Evolutionary conservation across 1,140 invertebrate genomes (phyloP).

Genomic region (Palaemon carinicauda): DNA sequence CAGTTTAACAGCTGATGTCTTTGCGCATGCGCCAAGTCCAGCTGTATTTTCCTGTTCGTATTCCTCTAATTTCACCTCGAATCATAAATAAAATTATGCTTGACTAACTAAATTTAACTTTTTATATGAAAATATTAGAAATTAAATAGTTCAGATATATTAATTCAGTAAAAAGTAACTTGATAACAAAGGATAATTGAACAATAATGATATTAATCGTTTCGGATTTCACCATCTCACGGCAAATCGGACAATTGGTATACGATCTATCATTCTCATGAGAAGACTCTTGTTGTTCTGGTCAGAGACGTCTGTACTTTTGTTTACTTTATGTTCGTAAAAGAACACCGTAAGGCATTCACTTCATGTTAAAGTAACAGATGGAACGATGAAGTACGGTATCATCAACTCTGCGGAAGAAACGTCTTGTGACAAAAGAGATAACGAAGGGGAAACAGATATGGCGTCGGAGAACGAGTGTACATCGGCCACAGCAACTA

Average conservation of each 20-base stretch:
- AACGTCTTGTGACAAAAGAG: neutral
- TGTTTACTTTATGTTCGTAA: neutral
- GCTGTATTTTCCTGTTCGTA: neutral
- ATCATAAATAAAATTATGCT: neutral
- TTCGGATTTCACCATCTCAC: too few species aligned
- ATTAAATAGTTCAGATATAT: too few species aligned
- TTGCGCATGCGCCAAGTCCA: slow-evolving; percentile 22
- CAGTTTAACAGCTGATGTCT: slow-evolving; percentile 42
- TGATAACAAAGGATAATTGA: too few species aligned
- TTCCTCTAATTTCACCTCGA: neutral
- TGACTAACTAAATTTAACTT: neutral
- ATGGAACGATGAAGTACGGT: slow-evolving; percentile 33
- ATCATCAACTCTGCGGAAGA: slow-evolving; percentile 3
- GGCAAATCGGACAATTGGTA: too few species aligned
- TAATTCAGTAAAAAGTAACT: too few species aligned
- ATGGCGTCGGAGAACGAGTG: neutral
- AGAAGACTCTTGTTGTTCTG: neutral
- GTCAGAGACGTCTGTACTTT: neutral
- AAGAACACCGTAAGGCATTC: neutral
- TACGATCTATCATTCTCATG: too few species aligned
- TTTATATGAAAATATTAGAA: too few species aligned
- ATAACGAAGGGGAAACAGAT: neutral
- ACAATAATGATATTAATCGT: neutral
- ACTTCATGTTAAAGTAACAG: neutral
- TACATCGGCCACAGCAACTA: neutral